Evolutionary conservation across 2,888 invertebrate species (phyloP).

Genomic region (Lasioglossum figueresi): DNA sequence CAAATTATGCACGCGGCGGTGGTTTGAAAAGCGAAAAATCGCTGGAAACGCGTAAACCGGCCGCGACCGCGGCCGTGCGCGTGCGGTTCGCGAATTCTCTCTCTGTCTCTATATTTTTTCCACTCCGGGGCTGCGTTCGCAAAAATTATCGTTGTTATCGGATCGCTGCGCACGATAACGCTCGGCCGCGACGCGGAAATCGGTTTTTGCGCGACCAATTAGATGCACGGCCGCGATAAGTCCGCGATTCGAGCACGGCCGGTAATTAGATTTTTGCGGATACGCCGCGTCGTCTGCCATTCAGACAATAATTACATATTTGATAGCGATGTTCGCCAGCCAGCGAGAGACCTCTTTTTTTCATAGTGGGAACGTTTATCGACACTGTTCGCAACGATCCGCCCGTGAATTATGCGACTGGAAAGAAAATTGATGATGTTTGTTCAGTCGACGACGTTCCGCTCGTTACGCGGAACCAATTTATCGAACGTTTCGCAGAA

Average conservation of each 20-base stretch:
- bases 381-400: neutral
- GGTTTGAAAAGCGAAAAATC: conserved; percentile 52
- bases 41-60: conserved; percentile 36
- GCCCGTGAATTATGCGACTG: conserved; percentile 5
- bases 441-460: neutral
- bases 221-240: conserved; percentile 50
- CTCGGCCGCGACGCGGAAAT: conserved; percentile 38
- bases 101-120: neutral
- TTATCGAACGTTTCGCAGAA: neutral
- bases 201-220: conserved; percentile 56
- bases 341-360: neutral
- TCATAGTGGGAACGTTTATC: neutral
- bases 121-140: conserved; percentile 8
- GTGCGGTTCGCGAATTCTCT: conserved; percentile 36
- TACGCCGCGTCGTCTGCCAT: conserved; percentile 21
- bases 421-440: neutral
- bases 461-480: neutral
- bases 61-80: conserved; percentile 34
- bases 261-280: conserved; percentile 58
- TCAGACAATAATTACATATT: conserved; percentile 47
- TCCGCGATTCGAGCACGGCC: conserved; percentile 27
- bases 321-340: conserved; percentile 34
- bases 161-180: conserved; percentile 53
- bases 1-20: conserved; percentile 55
- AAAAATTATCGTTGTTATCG: conserved; percentile 61